phyloP scores from a whole-genome alignment of 37 sponge, comb jelly and placozoan genomes.

The Ianthella basta region DNA sequence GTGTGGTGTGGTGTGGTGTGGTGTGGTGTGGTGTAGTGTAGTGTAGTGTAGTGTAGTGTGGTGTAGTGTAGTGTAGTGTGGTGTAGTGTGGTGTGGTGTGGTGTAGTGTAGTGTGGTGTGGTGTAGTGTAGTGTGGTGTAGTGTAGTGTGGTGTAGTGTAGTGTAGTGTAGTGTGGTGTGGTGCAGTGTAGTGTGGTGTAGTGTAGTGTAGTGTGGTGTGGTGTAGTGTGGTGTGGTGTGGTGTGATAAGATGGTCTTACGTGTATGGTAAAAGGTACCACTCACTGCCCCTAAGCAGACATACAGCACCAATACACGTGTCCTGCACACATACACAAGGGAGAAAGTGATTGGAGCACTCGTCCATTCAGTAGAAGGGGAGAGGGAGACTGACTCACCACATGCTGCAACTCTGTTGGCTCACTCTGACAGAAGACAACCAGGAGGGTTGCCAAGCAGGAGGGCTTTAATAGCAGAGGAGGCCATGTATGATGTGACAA shows the following conservation, averaged over 20 bases:
- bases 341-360: too few species aligned
- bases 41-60: background rate
- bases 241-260: background rate
- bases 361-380: too few species aligned
- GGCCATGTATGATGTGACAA: too few species aligned
- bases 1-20: background rate
- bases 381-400: too few species aligned
- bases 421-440: too few species aligned
- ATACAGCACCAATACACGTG: too few species aligned
- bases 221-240: background rate
- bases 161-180: background rate
- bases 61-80: background rate
- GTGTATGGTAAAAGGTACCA: background rate
- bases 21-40: background rate
- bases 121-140: background rate
- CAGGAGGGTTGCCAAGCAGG: too few species aligned
- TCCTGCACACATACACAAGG: too few species aligned
- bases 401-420: too few species aligned
- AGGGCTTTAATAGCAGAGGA: too few species aligned
- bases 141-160: background rate
- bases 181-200: background rate
- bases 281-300: too few species aligned
- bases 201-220: background rate
- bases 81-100: background rate
- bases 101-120: background rate